Percentiles rank a stretch among this genome's conserved stretches.
Evolutionary conservation across 2,888 invertebrate genomes (phyloP).

Genomic region (Euspilapteryx auroguttella): DNA sequence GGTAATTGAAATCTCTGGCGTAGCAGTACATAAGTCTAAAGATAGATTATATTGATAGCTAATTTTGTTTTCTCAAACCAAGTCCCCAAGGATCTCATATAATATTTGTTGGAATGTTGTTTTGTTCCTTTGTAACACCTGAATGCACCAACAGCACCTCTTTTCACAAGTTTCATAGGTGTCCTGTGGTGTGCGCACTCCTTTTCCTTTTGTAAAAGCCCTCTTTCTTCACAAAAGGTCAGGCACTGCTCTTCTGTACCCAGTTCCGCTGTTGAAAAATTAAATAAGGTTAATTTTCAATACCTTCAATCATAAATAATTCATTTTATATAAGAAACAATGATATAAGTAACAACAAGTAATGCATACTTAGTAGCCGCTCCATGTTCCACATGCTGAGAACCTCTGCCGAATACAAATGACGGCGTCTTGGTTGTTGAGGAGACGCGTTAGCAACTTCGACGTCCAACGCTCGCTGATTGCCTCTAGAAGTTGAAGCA

Average conservation of each 20-base stretch:
- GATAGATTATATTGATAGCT: conserved; percentile 1
- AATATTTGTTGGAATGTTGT: background rate
- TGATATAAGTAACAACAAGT: no score
- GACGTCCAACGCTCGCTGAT: no score
- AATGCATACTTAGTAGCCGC: no score
- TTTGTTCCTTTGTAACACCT: background rate
- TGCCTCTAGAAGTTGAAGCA: no score
- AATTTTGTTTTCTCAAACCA: conserved; percentile 8
- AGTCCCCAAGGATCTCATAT: conserved; percentile 2
- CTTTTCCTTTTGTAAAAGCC: background rate
- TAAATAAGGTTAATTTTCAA: no score
- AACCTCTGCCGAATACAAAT: no score
- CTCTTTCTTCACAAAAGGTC: background rate
- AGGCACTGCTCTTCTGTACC: background rate
- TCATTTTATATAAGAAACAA: no score
- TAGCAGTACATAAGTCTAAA: conserved; percentile 6
- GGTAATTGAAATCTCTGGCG: conserved; percentile 1
- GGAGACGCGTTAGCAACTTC: no score
- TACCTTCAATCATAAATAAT: no score
- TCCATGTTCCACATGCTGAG: no score
- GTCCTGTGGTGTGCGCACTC: background rate
- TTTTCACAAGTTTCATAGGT: background rate
- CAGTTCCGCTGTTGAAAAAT: no score
- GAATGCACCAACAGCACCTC: background rate
- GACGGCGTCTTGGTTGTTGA: no score